A percentile compares a stretch with the other conserved stretches of the same genome.
Evolutionary conservation across 2,797 vertebrate species (phyloP).

Genomic region (Valencia hispanica): DNA sequence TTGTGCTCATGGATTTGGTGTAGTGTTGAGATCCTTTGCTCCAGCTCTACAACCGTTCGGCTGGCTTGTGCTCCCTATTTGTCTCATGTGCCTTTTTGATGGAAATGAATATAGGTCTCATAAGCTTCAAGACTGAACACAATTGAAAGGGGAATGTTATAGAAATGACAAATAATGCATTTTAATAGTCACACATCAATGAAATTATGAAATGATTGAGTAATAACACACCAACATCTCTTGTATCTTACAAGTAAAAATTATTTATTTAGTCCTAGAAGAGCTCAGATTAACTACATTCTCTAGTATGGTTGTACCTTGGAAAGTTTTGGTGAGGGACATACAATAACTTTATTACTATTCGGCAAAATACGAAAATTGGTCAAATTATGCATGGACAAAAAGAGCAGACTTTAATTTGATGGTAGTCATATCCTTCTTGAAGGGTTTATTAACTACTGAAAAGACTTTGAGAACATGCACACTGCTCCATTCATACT

Average conservation of each 20-base stretch:
- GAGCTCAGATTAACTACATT: background rate
- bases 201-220: background rate
- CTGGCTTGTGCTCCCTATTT: background rate
- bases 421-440: background rate
- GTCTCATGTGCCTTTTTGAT: no score
- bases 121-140: background rate
- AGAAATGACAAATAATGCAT: background rate
- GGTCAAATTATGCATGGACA: background rate
- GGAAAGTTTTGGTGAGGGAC: background rate
- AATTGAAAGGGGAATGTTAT: background rate
- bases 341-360: background rate
- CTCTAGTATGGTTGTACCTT: background rate
- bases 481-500: background rate
- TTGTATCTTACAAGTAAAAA: background rate
- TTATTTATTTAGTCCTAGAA: background rate
- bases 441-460: conserved; percentile 2
- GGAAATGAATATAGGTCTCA: no score
- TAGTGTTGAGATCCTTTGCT: no score
- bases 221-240: background rate
- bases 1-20: no score
- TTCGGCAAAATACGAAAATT: background rate
- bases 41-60: background rate
- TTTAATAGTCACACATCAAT: background rate
- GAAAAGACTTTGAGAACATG: background rate
- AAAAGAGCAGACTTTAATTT: conserved; percentile 5